Evolutionary conservation across 2,113 vertebrate species (phyloP), one percentile per base, ranked within the genome.

Genomic region (Prunella himalayana): DNA sequence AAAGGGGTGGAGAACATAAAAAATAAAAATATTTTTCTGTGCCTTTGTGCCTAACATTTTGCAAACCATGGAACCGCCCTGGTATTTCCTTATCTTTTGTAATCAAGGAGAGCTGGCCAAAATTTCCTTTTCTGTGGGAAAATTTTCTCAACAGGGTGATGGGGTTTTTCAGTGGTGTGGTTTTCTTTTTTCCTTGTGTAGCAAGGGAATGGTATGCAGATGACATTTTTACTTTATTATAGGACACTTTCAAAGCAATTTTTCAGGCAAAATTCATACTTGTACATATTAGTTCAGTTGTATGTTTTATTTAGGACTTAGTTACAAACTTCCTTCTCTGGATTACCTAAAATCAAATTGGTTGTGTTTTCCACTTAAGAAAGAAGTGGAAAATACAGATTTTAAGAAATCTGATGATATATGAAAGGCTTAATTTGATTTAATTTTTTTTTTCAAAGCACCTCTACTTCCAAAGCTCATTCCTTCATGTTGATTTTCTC

Each of bases 11-110:
- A 81, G 64, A 80, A 90, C 63, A 59, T 51, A 42, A 90, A 93
- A 95, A 86, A 37, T 50, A 45, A 69, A 86, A 66, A 57, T 57
- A 41, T 53, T 88, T 93, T 95, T 87, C 54, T 68, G 45, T 85
- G 78, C 53, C 70, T 96, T 94, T 93, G 90, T 93, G 72, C 61
- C 51, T 83, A 86, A 90, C 22, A 41, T 37, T 88, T 88, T 66
- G 30, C 64, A 84, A 94, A 78, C 72, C 2, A 2, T 66, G 94
- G 91, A 92, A 77, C 91, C 24, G 3, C 94, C 92, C 72, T 93
- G 76, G 76, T 83, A 93, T 82, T 92, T 95, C 64, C 95, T 95
- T 96, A 93, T 96, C 96, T 94, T 50, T 88, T 92, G 72, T 82
- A 82, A 93, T 95, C 92, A 81, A 80, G 91, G 73, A 78, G 44